Evolutionary conservation across 92 coral and sea anemone genomes (phyloP), one percentile per base, ranked within the genome.

Genomic region (Umimayanthus chanpuru): DNA sequence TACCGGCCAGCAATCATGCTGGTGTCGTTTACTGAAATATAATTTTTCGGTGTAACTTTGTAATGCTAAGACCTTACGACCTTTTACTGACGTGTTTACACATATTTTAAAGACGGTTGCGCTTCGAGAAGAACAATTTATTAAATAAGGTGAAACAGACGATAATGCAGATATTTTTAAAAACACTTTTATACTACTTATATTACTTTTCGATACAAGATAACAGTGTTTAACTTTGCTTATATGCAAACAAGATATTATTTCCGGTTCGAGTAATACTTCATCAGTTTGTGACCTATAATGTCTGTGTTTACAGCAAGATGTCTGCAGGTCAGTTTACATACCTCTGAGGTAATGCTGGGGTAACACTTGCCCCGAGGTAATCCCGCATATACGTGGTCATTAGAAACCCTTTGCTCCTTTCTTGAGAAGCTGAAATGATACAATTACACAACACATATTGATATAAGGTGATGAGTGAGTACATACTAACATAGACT

Each of bases 351-450:
- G 93, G 93, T 7, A 86, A 75, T 0, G 94, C 96, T 23, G 95
- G 91, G 15, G 96, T 88, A 14, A 92, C 93, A 11, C 91, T 89
- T 2, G 90, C 92, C 11, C 98, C 98, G 0, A 92, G 89, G 74
- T 93, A 95, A 73, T 95, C 98, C 70, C 96, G 88, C 36, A 89
- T 58, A 74, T 95, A 95, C 21, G 98, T 95, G 5, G 98, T 95
- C 98, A 96, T 92, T 44, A 95, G 94, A 79, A 95, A 95, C 68
- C 85, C 94, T 90, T 95, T 95, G 70, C 80, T 90, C 80, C 89
- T 80, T 47, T 77, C 86, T 12, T 91, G 94, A 72, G 89, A 73
- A 66, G 94, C 95, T 91, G 14, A 15, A 84, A 84, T 56, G 56
- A 39, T 39, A 2, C 26, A 41, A 43, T 68, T 1, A 26, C 10